phyloP scores from a whole-genome alignment of 1,140 invertebrate genomes.

The Chlorops oryzae region DNA sequence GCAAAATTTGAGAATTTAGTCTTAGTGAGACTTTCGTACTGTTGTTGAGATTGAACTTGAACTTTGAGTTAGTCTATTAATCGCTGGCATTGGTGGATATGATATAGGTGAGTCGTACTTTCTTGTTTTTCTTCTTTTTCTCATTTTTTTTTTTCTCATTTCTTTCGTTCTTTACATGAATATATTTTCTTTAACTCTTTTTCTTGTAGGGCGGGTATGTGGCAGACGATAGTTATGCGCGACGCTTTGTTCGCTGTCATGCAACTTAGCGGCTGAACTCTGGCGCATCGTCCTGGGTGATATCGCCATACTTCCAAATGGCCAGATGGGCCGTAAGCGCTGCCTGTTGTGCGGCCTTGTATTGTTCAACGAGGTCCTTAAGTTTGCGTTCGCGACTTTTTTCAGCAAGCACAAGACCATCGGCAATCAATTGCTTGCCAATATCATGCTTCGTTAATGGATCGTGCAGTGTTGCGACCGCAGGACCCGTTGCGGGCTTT shows the following conservation, averaged over 20 bases:
- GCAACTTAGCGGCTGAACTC: constrained; percentile 39
- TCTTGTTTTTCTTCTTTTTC: constrained; percentile 17
- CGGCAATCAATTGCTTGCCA: constrained; percentile 73
- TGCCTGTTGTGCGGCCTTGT: constrained; percentile 73
- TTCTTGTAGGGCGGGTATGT: constrained; percentile 48
- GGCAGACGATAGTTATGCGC: too few species aligned
- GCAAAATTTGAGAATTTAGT: too few species aligned
- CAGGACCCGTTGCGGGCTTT: constrained; percentile 49
- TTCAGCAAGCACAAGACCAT: constrained; percentile 81
- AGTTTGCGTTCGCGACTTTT: constrained; percentile 73
- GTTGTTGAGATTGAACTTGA: too few species aligned
- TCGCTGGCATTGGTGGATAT: too few species aligned
- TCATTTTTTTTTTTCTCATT: constrained; percentile 29
- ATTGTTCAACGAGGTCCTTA: constrained; percentile 74
- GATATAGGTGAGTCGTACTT: too few species aligned
- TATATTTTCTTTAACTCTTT: constrained; percentile 39
- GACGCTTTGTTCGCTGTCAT: constrained; percentile 25
- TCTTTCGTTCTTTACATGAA: constrained; percentile 35
- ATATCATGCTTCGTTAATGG: constrained; percentile 73
- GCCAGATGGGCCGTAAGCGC: constrained; percentile 78
- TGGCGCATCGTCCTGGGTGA: constrained; percentile 79
- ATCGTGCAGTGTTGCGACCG: constrained; percentile 68
- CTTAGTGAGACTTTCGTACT: too few species aligned
- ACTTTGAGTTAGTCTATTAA: too few species aligned
- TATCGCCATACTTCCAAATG: constrained; percentile 95